Evolutionary conservation across 2,113 vertebrate species (phyloP).

Genomic region (Nettapus auritus): DNA sequence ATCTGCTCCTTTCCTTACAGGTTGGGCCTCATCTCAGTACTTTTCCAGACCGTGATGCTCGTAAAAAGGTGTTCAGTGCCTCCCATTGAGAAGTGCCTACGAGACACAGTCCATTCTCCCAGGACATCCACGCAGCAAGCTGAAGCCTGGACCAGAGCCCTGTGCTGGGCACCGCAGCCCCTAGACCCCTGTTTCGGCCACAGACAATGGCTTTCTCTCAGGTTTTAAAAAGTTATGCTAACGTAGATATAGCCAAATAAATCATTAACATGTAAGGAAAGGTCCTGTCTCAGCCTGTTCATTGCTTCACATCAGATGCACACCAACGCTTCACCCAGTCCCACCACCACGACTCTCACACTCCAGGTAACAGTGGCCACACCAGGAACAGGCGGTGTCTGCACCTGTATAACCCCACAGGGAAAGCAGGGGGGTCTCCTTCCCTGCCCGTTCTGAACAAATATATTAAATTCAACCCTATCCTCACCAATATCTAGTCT

Average conservation of each 20-base stretch:
- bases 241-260: conserved; percentile 19
- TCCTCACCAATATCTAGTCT: not conserved
- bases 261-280: not conserved
- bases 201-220: not conserved
- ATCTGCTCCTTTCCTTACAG: conserved; percentile 63
- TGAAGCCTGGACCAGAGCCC: not conserved
- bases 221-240: not conserved
- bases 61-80: conserved; percentile 70
- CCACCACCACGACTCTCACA: rapidly evolving
- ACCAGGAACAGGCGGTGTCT: rapidly evolving
- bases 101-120: conserved; percentile 54
- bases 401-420: not conserved
- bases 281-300: not conserved
- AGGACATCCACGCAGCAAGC: conserved; percentile 50
- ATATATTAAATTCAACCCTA: not conserved
- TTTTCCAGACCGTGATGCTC: conserved; percentile 75
- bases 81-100: conserved; percentile 62
- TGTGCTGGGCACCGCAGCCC: not conserved
- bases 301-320: not conserved
- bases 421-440: not conserved
- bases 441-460: not conserved
- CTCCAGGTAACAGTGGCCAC: not conserved
- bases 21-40: conserved; percentile 83
- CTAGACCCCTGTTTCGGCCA: not conserved
- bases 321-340: not conserved